Evolutionary conservation across 2,113 vertebrate species (phyloP), one percentile per base, ranked within the genome.

Genomic region (Meleagris gallopavo): DNA sequence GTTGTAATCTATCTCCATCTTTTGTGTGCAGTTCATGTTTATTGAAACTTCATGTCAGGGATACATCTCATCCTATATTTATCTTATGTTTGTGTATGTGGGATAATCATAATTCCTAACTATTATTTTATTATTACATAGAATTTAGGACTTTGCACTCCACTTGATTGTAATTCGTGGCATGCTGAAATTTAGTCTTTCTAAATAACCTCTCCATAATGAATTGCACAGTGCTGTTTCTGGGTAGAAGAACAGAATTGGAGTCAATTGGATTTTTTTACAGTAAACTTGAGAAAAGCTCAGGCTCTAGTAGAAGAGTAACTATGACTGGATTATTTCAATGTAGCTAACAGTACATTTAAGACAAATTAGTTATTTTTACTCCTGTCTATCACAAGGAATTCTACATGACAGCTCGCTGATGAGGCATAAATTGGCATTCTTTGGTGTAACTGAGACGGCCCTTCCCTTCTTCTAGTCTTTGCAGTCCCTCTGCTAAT

Each of bases 391-490:
- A 21, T 92, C 89, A 83, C 50, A 91, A 82, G 74, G 88, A 96
- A 88, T 96, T 92, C 88, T 94, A 73, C 83, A 66, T 92, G 96
- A 88, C 97, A 97, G 80, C 83, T 87, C 73, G 62, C 75, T 96
- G 94, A 91, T 86, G 95, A 85, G 89, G 86, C 66, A 90, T 88
- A 94, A 96, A 96, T 94, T 94, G 90, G 60, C 95, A 96, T 96
- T 97, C 95, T 93, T 97, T 67, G 32, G 94, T 96, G 97, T 93
- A 97, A 97, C 85, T 89, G 96, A 97, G 95, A 97, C 1, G 46
- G 57, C 66, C 41, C 69, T 91, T 95, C 90, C 86, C 94, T 78
- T 69, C 91, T 96, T 90, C 72, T 76, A 96, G 90, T 86, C 93
- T 90, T 95, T 93, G 83, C 78, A 64, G 81, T 66, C 55, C 60